These are phyloP conservation scores for Calephelis virginiensis DNA, from an alignment of 1,140 invertebrate genomes.

Conservation along the genomic window DNA sequence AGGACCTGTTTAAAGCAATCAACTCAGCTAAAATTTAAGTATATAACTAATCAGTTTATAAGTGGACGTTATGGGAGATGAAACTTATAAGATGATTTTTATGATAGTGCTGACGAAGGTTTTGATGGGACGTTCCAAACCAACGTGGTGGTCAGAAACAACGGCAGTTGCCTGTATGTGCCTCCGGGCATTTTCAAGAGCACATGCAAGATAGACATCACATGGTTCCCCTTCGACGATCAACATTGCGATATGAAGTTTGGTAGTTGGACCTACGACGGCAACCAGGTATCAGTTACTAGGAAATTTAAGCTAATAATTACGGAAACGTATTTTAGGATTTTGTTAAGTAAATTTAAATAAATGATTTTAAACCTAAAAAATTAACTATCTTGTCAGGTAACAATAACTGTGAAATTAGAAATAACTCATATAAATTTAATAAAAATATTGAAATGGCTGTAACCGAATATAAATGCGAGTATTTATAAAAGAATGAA, in stretches of 20 bases:
- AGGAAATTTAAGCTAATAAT: constrained; percentile 1
- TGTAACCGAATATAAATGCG: too few relatives aligned
- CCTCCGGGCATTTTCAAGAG: constrained; percentile 99
- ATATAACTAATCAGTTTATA: neutral
- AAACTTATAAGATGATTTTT: constrained; percentile 33
- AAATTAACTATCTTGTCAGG: too few relatives aligned
- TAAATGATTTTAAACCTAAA: too few relatives aligned
- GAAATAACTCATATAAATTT: too few relatives aligned
- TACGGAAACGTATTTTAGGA: neutral
- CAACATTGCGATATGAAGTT: constrained; percentile 98
- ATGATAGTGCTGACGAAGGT: constrained; percentile 95
- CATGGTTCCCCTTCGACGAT: constrained; percentile 99
- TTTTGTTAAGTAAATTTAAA: neutral
- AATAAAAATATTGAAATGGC: too few relatives aligned
- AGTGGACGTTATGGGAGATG: neutral
- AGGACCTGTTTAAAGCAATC: neutral
- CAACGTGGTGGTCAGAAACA: constrained; percentile 97
- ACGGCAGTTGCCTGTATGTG: constrained; percentile 97
- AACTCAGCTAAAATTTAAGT: neutral
- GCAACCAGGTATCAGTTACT: constrained; percentile 86
- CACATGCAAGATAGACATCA: constrained; percentile 99
- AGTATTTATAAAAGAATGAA: too few relatives aligned
- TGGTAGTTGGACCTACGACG: constrained; percentile 96
- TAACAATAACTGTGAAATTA: too few relatives aligned
- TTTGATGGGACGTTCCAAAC: constrained; percentile 98